Base-by-base conservation (phyloP, 2,888 invertebrate genomes). In the Mimas tiliae region DNA sequence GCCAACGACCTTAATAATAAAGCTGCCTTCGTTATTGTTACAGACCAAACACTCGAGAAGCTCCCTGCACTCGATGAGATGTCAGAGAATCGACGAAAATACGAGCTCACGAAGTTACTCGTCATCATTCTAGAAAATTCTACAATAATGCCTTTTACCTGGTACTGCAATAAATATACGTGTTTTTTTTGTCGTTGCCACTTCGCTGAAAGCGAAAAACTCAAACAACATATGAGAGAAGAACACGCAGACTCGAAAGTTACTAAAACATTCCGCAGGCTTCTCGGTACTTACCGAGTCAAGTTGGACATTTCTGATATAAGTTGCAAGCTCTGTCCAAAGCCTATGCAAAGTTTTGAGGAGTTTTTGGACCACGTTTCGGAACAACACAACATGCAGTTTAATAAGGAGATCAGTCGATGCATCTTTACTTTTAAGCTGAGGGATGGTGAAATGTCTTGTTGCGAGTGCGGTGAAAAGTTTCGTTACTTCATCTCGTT, bases 401-500 rank as follows among this genome's bases (percentile, higher is more conserved):
- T 84, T 1, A 77, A 85, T 6, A 73, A 68, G 3, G 79, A 80
- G 3, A 67, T 79, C 9, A 70, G 72, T 0, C 70, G 75, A 12
- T 74, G 74, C 1, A 38, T 88, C 0, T 80, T 78, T 1, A 74
- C 80, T 0, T 89, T 84, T 66, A 83, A 79, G 55, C 67, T 90
- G 0, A 76, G 81, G 0, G 87, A 88, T 1, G 77, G 81, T 0
- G 78, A 73, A 0, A 81, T 87, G 82, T 67, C 66, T 0, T 89
- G 89, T 63, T 66, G 81, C 0, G 83, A 86, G 11, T 89, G 89
- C 45, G 81, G 79, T 0, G 74, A 85, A 45, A 74, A 77, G 0
- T 89, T 86, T 34, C 69, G 73, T 51, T 89, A 86, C 63, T 89
- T 89, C 47, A 84, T 85, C 0, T 74, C 85, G 0, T 68, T 89